Percentiles rank a stretch among this genome's conserved stretches.
phyloP scores from a whole-genome alignment of 2,113 vertebrate genomes.

The Scortum barcoo region DNA sequence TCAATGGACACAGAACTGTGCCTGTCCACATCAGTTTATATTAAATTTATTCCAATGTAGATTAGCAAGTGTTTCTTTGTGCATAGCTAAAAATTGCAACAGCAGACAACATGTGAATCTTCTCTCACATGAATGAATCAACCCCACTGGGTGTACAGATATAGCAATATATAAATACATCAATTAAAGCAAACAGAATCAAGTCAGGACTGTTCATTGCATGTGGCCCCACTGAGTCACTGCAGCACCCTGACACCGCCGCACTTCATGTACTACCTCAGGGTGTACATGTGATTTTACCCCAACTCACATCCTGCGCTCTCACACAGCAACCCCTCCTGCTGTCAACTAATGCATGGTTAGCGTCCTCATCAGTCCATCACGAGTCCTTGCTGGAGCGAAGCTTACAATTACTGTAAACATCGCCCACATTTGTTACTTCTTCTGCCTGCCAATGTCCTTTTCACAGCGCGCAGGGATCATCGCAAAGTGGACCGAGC shows the following conservation, averaged over 20 bases:
- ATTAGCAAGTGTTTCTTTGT: not conserved
- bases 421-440: conserved; percentile 5
- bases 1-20: not conserved
- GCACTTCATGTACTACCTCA: conserved; percentile 10
- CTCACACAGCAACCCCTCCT: conserved; percentile 18
- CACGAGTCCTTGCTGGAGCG: not conserved
- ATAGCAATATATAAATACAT: not conserved
- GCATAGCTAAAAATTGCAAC: not conserved
- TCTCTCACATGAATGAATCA: not conserved
- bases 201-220: not conserved
- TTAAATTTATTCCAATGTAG: not conserved
- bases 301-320: conserved; percentile 12
- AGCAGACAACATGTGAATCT: not conserved
- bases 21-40: not conserved
- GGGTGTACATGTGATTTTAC: conserved; percentile 18
- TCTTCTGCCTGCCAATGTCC: not conserved
- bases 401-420: conserved; percentile 51
- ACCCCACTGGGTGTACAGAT: not conserved
- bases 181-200: not conserved
- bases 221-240: not conserved
- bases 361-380: conserved; percentile 39
- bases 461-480: conserved; percentile 19
- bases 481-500: conserved; percentile 4
- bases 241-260: not conserved
- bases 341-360: conserved; percentile 41